Percentiles rank a stretch among this genome's conserved stretches.
phyloP scores from a whole-genome alignment of 2,888 invertebrate genomes.

The Galerucella calmariensis region DNA sequence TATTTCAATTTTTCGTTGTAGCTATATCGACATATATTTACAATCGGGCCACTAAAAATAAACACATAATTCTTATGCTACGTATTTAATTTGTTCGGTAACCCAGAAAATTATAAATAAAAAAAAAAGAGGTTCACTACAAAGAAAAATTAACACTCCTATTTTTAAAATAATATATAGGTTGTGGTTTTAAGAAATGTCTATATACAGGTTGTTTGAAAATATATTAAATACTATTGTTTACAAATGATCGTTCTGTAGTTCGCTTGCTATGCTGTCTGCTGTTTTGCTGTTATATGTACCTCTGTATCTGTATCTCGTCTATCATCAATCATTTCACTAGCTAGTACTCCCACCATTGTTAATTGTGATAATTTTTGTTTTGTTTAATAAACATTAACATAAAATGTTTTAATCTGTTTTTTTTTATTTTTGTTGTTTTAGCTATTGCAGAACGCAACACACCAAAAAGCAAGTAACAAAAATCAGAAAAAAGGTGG shows the following conservation, averaged over 20 bases:
- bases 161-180: not conserved
- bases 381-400: constrained; percentile 45
- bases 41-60: constrained; percentile 2
- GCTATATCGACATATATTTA: not conserved
- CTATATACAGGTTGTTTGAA: no score
- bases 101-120: not conserved
- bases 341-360: constrained; percentile 39
- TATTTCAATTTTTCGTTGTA: not conserved
- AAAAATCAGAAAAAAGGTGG: not conserved
- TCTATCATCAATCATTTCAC: constrained; percentile 40
- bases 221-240: not conserved
- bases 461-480: not conserved
- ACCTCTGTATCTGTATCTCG: constrained; percentile 32
- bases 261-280: constrained; percentile 43
- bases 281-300: constrained; percentile 42
- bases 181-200: not conserved
- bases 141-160: no score
- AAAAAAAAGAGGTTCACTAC: not conserved
- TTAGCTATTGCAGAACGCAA: constrained; percentile 14
- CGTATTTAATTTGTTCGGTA: constrained; percentile 12
- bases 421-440: constrained; percentile 35
- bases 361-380: constrained; percentile 44
- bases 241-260: constrained; percentile 27
- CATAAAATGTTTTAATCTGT: constrained; percentile 39
- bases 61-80: not conserved